phyloP scores from a whole-genome alignment of 1,140 invertebrate species.

The Latrodectus geometricus region DNA sequence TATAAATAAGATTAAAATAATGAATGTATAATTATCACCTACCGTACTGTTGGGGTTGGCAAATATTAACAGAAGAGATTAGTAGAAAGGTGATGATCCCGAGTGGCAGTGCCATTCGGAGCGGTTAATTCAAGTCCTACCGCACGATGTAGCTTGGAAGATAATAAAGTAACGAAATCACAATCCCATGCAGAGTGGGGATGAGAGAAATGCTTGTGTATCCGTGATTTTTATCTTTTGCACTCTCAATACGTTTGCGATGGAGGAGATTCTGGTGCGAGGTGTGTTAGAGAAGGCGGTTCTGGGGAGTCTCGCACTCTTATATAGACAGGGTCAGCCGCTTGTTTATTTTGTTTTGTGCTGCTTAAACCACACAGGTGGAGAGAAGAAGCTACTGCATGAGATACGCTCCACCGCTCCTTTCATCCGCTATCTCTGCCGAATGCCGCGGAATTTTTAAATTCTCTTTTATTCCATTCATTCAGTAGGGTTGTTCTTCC shows the following conservation, averaged over 20 bases:
- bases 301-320: conserved; percentile 13
- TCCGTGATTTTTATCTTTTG: neutral
- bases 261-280: neutral
- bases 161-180: neutral
- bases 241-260: neutral
- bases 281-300: conserved; percentile 16
- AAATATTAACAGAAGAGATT: neutral
- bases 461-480: neutral
- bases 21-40: neutral
- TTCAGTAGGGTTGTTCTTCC: neutral
- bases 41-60: neutral
- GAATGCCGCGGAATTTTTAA: neutral
- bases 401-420: neutral
- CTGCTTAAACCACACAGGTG: neutral
- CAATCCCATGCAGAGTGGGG: neutral
- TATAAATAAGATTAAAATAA: too few relatives aligned
- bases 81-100: conserved; percentile 2
- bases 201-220: neutral
- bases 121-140: conserved; percentile 29
- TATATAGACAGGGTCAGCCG: conserved; percentile 37
- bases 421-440: neutral
- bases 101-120: conserved; percentile 22
- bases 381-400: neutral
- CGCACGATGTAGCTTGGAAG: neutral
- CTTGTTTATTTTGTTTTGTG: neutral